These are phyloP conservation scores for Cranoglanis bouderius DNA, from an alignment of 2,113 vertebrate species.

Conservation along the genomic window DNA sequence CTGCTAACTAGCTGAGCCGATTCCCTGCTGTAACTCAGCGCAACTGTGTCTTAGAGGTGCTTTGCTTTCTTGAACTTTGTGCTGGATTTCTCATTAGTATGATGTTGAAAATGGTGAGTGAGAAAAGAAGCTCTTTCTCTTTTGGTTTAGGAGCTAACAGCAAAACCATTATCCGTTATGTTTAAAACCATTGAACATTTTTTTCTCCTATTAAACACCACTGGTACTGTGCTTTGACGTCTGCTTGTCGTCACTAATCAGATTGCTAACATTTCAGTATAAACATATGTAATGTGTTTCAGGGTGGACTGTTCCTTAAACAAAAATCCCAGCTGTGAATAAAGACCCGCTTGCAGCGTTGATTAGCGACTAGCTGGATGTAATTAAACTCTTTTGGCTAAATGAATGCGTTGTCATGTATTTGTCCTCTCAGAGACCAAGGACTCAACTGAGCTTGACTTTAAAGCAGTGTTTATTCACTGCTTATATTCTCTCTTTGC, in stretches of 20 bases:
- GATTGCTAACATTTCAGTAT: not conserved
- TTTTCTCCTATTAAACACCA: not conserved
- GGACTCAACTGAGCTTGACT: not conserved
- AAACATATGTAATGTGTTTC: not conserved
- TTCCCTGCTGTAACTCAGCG: not conserved
- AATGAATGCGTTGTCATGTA: not conserved
- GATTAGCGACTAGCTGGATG: not conserved
- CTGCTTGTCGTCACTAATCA: not conserved
- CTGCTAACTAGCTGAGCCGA: not conserved
- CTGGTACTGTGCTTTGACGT: too few relatives aligned
- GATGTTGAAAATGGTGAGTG: not conserved
- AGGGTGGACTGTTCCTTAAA: not conserved
- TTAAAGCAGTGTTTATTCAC: slow-evolving; percentile 17
- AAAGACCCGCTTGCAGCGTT: not conserved
- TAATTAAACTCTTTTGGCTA: too few relatives aligned
- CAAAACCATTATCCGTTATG: not conserved
- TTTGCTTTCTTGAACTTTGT: too few relatives aligned
- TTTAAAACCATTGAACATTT: not conserved
- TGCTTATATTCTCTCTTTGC: not conserved
- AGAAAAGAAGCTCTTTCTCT: not conserved
- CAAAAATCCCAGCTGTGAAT: not conserved
- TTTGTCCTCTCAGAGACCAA: not conserved
- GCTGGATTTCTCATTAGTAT: not conserved
- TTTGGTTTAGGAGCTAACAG: not conserved
- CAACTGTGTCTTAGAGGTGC: too few relatives aligned